A percentile compares a stretch with the other conserved stretches of the same genome.
phyloP scores from a whole-genome alignment of 1,140 invertebrate genomes.

The Homarus americanus region DNA sequence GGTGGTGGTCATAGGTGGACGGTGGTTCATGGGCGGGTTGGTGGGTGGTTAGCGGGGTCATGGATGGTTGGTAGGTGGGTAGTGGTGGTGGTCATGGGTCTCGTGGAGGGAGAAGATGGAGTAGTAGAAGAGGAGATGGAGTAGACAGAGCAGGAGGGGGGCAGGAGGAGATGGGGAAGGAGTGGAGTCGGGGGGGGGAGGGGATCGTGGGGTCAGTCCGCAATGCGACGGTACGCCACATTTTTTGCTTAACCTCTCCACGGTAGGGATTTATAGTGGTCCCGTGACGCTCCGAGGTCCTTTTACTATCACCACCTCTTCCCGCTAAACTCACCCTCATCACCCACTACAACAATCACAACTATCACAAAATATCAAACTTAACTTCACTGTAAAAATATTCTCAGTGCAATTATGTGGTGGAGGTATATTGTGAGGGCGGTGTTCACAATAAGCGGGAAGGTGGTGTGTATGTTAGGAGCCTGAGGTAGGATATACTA shows the following conservation, averaged over 20 bases:
- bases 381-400: no score
- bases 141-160: no score
- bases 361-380: background rate
- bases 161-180: background rate
- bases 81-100: background rate
- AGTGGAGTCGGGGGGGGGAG: background rate
- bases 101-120: background rate
- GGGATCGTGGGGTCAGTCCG: constrained; percentile 6
- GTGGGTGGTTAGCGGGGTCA: no score
- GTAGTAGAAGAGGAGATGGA: background rate
- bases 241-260: constrained; percentile 7
- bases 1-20: no score
- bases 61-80: no score
- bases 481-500: background rate
- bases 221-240: background rate
- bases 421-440: no score
- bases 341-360: background rate
- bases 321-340: background rate
- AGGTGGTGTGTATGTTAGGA: background rate
- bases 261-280: background rate
- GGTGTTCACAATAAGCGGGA: no score
- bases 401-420: no score
- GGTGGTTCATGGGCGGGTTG: no score
- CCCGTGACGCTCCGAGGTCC: background rate
- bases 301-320: background rate